A percentile compares a stretch with the other conserved stretches of the same genome.
phyloP scores from a whole-genome alignment of 30 jellyfish, hydroid and myxozoan species.

The Aurelia sp. region DNA sequence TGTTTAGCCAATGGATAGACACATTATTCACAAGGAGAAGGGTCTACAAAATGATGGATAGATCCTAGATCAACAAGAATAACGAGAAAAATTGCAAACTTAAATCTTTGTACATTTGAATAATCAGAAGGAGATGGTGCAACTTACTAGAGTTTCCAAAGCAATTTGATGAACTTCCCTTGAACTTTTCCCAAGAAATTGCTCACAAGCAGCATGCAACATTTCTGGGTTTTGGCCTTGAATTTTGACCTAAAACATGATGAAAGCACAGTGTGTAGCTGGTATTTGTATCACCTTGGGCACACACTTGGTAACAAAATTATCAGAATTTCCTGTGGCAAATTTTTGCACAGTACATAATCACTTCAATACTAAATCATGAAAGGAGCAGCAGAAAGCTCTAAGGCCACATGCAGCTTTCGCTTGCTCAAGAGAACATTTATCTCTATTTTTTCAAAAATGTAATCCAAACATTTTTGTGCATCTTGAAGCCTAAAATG shows the following conservation, averaged over 20 bases:
- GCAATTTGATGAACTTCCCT: constrained; percentile 84
- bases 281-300: too few species aligned
- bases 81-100: neutral
- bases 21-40: too few species aligned
- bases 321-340: neutral
- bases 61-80: neutral
- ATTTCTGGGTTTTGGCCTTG: constrained; percentile 87
- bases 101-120: neutral
- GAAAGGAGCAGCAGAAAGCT: too few species aligned
- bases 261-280: too few species aligned
- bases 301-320: neutral
- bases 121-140: neutral
- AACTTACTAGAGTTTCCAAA: constrained; percentile 87
- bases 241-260: constrained; percentile 69
- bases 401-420: too few species aligned
- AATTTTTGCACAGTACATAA: neutral
- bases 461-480: too few species aligned
- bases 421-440: too few species aligned
- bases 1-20: too few species aligned
- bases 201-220: constrained; percentile 95
- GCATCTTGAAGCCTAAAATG: too few species aligned
- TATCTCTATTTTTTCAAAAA: too few species aligned
- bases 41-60: too few species aligned
- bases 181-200: constrained; percentile 85
- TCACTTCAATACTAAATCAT: neutral